phyloP scores from a whole-genome alignment of 2,888 invertebrate genomes.

The Dolichomitus sp. region DNA sequence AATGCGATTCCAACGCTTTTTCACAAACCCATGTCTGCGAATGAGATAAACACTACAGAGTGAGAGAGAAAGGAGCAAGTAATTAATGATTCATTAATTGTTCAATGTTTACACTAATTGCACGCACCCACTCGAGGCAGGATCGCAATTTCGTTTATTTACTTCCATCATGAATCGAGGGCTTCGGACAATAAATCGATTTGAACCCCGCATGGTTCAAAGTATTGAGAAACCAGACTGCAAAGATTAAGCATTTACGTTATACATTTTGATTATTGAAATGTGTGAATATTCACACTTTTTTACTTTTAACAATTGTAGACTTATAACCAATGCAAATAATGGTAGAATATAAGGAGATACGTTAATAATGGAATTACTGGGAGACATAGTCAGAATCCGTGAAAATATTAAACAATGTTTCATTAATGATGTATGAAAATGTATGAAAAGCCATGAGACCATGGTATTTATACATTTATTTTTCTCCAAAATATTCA shows the following conservation, averaged over 20 bases:
- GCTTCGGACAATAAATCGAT: neutral
- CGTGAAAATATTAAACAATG: too few species aligned
- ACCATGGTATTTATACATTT: too few species aligned
- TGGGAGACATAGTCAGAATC: too few species aligned
- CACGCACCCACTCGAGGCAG: neutral
- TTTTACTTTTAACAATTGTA: neutral
- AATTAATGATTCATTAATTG: constrained; percentile 39
- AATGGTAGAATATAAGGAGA: neutral
- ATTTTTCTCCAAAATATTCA: neutral
- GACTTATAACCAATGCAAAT: too few species aligned
- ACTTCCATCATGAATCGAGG: neutral
- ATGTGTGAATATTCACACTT: neutral
- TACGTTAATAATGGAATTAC: too few species aligned
- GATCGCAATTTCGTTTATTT: neutral
- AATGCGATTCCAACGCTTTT: constrained; percentile 35
- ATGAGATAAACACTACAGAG: neutral
- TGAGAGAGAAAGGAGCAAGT: constrained; percentile 2
- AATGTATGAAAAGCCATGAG: too few species aligned
- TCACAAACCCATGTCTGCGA: constrained; percentile 2
- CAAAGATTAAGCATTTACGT: neutral
- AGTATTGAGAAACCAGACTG: neutral
- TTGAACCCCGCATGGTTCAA: too few species aligned
- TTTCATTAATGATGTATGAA: too few species aligned
- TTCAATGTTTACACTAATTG: constrained; percentile 7
- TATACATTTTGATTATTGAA: neutral